These are phyloP conservation scores for Naja naja DNA, from an alignment of 2,113 vertebrate genomes.

Conservation along the genomic window DNA sequence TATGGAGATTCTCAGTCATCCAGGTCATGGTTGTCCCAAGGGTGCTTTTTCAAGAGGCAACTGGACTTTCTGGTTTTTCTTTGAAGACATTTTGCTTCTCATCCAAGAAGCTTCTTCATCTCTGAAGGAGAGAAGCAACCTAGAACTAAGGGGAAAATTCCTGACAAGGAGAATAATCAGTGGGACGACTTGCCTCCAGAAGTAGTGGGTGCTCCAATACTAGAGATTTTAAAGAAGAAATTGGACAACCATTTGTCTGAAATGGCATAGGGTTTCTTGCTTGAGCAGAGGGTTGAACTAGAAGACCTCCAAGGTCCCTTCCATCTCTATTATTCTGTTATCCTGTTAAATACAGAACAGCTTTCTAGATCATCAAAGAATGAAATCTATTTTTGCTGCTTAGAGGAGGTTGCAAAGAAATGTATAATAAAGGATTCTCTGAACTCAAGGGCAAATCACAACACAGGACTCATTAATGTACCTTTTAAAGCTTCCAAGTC, in stretches of 20 bases:
- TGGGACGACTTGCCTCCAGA: neutral
- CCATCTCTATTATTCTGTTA: neutral
- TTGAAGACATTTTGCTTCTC: too few species aligned
- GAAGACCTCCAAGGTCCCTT: neutral
- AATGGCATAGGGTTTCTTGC: neutral
- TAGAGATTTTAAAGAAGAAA: neutral
- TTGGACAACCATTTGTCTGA: neutral
- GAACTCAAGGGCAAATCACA: neutral
- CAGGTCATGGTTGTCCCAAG: too few species aligned
- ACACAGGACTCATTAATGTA: neutral
- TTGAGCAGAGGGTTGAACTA: neutral
- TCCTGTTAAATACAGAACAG: neutral
- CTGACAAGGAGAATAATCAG: neutral
- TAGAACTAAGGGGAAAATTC: neutral
- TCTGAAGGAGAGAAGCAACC: neutral
- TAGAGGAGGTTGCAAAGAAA: neutral
- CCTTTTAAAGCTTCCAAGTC: neutral
- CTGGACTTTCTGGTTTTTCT: too few species aligned
- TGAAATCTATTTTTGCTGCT: neutral
- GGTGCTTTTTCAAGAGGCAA: too few species aligned
- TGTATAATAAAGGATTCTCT: neutral
- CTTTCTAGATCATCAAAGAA: neutral
- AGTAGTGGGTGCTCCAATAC: neutral
- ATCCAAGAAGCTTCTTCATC: too few species aligned
- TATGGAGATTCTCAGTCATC: too few species aligned